A percentile compares a stretch with the other conserved stretches of the same genome.
Conservation (phyloP, 2,888 invertebrate genomes). For the Boloria euphrosyne region DNA sequence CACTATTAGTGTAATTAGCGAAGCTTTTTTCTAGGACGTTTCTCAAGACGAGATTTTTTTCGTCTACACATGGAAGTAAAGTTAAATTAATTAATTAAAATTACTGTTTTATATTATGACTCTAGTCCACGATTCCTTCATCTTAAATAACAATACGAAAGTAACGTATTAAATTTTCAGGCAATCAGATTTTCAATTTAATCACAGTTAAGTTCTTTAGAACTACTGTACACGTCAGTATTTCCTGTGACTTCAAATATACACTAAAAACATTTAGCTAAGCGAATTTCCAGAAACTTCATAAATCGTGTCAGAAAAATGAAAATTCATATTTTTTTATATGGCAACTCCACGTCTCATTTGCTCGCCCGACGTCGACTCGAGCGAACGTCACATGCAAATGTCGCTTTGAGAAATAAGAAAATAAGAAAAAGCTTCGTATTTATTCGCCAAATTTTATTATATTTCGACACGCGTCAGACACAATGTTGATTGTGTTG, state of each 20-base stretch:
- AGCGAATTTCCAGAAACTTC: neutral
- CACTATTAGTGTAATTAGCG: no score
- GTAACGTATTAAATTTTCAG: no score
- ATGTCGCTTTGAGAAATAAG: slow-evolving; percentile 55
- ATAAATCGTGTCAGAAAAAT: slow-evolving; percentile 15
- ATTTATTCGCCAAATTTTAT: slow-evolving; percentile 61
- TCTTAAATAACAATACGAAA: no score
- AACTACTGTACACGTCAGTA: neutral
- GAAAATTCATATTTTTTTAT: slow-evolving; percentile 29
- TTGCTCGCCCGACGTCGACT: slow-evolving; percentile 48
- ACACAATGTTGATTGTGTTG: slow-evolving; percentile 48
- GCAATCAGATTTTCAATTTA: no score
- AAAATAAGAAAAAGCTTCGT: slow-evolving; percentile 56
- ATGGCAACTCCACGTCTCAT: slow-evolving; percentile 46
- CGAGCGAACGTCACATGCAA: slow-evolving; percentile 61
- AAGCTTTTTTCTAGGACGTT: no score
- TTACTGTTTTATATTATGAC: no score
- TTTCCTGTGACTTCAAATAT: neutral
- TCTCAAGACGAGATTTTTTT: no score
- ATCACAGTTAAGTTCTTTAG: no score
- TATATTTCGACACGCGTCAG: slow-evolving; percentile 62
- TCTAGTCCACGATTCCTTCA: no score
- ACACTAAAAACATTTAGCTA: neutral
- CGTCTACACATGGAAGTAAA: no score
- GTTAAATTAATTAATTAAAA: no score